A percentile compares a stretch with the other conserved stretches of the same genome.
Evolutionary conservation across 1,140 invertebrate genomes (phyloP).

Genomic region (Oncopodura yosiiana): DNA sequence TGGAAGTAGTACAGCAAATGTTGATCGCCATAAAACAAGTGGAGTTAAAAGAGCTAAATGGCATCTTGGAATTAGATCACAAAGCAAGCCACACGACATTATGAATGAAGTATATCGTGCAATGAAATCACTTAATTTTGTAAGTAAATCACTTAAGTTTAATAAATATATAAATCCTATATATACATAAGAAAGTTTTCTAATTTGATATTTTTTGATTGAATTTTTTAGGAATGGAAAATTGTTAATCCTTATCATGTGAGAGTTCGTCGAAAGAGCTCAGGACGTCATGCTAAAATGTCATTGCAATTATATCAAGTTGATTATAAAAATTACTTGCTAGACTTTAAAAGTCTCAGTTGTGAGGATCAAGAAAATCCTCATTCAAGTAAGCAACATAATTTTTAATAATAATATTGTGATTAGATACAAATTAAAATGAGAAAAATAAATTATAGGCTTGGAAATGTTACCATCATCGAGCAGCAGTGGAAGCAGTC

Average conservation of each 20-base stretch:
- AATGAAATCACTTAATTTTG: constrained; percentile 94
- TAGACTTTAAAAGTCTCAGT: constrained; percentile 94
- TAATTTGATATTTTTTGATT: background rate
- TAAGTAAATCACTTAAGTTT: constrained; percentile 44
- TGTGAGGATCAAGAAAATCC: constrained; percentile 56
- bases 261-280: constrained; percentile 77
- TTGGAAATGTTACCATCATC: constrained; percentile 23
- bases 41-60: constrained; percentile 92
- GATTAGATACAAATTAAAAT: no score
- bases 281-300: constrained; percentile 81
- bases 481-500: constrained; percentile 44
- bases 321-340: constrained; percentile 90
- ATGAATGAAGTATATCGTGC: constrained; percentile 99
- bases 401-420: no score
- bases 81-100: constrained; percentile 97
- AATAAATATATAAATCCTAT: constrained; percentile 11
- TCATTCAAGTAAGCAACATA: constrained; percentile 25
- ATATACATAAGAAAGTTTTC: constrained; percentile 3
- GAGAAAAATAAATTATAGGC: constrained; percentile 16
- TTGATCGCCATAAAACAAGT: constrained; percentile 47
- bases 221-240: constrained; percentile 78
- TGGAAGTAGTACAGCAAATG: constrained; percentile 38
- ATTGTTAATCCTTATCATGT: constrained; percentile 91
- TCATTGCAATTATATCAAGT: constrained; percentile 97
- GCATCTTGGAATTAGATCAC: constrained; percentile 96